phyloP scores from a whole-genome alignment of 2,113 vertebrate genomes.

The Prinia subflava region DNA sequence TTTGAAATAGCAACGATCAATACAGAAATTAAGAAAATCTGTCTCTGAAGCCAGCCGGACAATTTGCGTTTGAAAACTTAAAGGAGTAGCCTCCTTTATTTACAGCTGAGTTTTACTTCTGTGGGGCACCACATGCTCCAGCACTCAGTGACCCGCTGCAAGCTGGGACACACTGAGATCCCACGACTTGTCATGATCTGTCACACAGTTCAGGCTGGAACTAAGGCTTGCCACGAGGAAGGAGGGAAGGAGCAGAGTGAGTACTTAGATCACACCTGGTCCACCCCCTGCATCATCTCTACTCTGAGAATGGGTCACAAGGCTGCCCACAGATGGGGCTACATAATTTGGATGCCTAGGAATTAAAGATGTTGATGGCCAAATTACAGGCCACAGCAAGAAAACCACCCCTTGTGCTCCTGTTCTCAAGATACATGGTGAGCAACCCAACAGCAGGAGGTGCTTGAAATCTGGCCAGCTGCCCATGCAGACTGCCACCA shows the following conservation, averaged over 20 bases:
- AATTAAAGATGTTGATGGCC: background rate
- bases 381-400: background rate
- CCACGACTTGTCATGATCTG: fast-evolving
- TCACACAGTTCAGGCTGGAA: background rate
- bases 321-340: background rate
- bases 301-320: background rate
- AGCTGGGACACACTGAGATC: background rate
- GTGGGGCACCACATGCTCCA: fast-evolving
- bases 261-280: background rate
- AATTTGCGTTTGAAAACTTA: background rate
- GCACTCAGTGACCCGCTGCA: fast-evolving
- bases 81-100: background rate
- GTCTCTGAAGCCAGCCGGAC: background rate
- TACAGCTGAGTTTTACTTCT: background rate
- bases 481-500: background rate
- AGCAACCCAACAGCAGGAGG: background rate
- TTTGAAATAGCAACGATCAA: slow-evolving; percentile 8
- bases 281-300: fast-evolving
- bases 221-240: background rate
- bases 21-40: slow-evolving; percentile 18
- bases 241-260: background rate
- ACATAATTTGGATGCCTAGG: background rate
- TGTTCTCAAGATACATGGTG: fast-evolving
- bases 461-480: background rate
- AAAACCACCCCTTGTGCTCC: background rate